phyloP scores from a whole-genome alignment of 2,113 vertebrate genomes.

The Rhombomys opimus region DNA sequence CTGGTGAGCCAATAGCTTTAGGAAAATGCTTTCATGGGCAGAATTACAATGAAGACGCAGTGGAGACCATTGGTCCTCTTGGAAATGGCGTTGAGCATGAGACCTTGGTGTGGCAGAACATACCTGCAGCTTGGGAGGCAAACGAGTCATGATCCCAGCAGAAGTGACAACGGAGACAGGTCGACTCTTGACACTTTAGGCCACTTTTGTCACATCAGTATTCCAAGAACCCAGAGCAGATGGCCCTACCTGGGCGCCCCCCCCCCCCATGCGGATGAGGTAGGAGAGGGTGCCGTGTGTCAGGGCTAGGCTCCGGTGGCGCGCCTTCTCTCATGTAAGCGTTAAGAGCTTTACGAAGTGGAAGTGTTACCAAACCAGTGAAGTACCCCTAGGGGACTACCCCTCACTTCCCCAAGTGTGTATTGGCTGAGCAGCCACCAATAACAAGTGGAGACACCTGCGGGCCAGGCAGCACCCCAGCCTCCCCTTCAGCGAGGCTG shows the following conservation, averaged over 20 bases:
- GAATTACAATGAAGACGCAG: background rate
- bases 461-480: fast-evolving
- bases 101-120: fast-evolving
- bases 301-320: background rate
- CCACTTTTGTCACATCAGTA: background rate
- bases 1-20: background rate
- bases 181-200: background rate
- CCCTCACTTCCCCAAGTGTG: background rate
- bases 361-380: background rate
- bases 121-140: fast-evolving
- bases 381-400: slow-evolving; percentile 29
- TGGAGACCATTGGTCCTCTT: background rate
- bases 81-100: background rate
- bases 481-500: fast-evolving
- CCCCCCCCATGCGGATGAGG: background rate
- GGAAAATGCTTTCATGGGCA: background rate
- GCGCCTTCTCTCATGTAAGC: background rate
- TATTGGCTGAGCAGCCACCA: slow-evolving; percentile 40
- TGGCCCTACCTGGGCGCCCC: background rate
- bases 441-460: background rate
- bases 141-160: background rate
- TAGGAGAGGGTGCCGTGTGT: background rate
- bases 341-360: background rate
- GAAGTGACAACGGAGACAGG: background rate
- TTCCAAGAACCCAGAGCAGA: slow-evolving; percentile 29